Base-by-base conservation (phyloP, 2,113 vertebrate genomes). In the Campylomormyrus tamandua region DNA sequence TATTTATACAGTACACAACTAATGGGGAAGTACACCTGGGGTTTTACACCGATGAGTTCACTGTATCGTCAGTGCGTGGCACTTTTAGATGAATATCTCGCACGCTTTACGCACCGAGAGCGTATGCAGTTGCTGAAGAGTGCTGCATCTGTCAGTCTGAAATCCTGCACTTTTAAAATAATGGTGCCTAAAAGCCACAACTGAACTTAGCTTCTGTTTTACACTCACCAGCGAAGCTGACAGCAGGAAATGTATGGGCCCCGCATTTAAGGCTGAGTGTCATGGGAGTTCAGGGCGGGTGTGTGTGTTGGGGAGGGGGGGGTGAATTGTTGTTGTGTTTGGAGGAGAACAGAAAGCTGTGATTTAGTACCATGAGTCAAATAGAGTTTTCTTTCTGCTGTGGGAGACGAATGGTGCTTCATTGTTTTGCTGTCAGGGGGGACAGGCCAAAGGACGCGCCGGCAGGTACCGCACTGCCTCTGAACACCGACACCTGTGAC, bases 301-400 rank as follows among this genome's bases (percentile, higher is more conserved):
- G 35, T 80, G 74, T 39, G 31, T 17, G 21, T 27, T 56, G 52
- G 52, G 24, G 27, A 7, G 45, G 27, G 45, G 84, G 45, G 27
- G 58, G 49, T 77, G 83, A 70, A 87, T 87, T 90, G 53, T 90
- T 90, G 53, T 90, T 49, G 45, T 86, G 83, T 90, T 87, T 74
- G 83, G 56, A 90, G 52, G 83, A 74, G 84, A 87, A 19, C 56
- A 70, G 56, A 89, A n/a, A 70, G 84, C 21, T 19, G 58, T 74
- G 56, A 87, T 70, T 70, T 87, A 90, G 84, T 50, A 62, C 42
- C 48, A 49, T 3, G 15, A 46, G 80, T 83, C 83, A 83, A 89
- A 89, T 49, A 31, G 89, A 85, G 50, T 90, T 58, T 21, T 46
- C 24, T 10, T 89, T 80, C 74, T 89, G 70, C 39, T 52, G 3